These are phyloP conservation scores for Conus betulinus DNA, from an alignment of 1,140 invertebrate species.

Conservation along the genomic window DNA sequence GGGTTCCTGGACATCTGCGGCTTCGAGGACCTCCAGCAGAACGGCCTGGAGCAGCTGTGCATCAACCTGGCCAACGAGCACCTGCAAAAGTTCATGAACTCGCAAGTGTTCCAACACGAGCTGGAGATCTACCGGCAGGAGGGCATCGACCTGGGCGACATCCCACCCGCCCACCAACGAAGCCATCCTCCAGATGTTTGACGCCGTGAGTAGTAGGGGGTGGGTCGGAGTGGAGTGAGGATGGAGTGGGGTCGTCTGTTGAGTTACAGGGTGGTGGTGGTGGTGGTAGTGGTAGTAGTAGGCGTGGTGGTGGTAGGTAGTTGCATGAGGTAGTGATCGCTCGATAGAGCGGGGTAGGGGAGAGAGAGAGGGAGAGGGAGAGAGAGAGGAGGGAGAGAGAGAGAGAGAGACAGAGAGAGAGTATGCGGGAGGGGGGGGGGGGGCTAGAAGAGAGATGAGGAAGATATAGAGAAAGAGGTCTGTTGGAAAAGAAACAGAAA, in stretches of 20 bases:
- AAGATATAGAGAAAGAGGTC: neutral
- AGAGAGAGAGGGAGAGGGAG: too few relatives aligned
- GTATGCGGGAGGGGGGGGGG: too few relatives aligned
- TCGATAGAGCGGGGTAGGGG: too few relatives aligned
- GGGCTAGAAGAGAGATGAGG: neutral
- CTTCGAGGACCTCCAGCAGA: slow-evolving; percentile 77
- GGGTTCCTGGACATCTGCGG: slow-evolving; percentile 73
- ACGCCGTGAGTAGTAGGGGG: slow-evolving; percentile 52
- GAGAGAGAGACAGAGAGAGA: neutral
- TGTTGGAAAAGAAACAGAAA: neutral
- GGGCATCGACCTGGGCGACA: slow-evolving; percentile 72
- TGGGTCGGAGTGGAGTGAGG: too few relatives aligned
- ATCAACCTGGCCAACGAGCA: slow-evolving; percentile 73
- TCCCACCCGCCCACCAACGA: slow-evolving; percentile 86
- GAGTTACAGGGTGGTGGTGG: too few relatives aligned
- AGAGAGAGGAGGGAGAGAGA: neutral
- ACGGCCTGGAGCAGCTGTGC: slow-evolving; percentile 77
- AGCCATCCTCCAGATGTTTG: slow-evolving; percentile 86
- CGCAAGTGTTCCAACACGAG: slow-evolving; percentile 60
- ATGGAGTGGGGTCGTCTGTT: too few relatives aligned
- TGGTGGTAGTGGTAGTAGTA: too few relatives aligned
- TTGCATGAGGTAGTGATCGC: too few relatives aligned
- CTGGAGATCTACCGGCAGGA: slow-evolving; percentile 57
- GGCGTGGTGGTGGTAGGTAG: too few relatives aligned
- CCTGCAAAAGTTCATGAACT: slow-evolving; percentile 71